phyloP scores from a whole-genome alignment of 2,797 vertebrate genomes.

The Tachyglossus aculeatus region DNA sequence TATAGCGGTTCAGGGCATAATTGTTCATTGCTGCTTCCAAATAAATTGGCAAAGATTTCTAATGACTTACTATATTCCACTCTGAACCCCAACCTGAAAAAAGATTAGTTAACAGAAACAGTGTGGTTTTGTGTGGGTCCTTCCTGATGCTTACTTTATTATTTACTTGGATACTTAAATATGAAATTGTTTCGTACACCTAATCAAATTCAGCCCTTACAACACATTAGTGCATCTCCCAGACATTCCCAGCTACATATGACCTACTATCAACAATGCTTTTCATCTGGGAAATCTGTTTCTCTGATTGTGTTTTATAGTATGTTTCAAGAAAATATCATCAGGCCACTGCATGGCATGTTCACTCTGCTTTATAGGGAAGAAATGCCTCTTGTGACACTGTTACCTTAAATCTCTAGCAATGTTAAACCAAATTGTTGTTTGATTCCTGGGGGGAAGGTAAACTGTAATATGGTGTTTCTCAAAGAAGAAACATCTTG shows the following conservation, averaged over 20 bases:
- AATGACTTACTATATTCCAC: neutral
- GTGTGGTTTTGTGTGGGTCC: neutral
- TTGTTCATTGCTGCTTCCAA: neutral
- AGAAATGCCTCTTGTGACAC: constrained; percentile 49
- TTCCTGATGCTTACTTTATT: no score
- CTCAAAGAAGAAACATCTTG: constrained; percentile 68
- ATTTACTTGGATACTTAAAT: neutral
- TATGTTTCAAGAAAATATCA: neutral
- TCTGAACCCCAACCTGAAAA: neutral
- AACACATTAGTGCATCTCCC: no score
- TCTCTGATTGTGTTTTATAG: neutral
- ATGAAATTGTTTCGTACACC: neutral
- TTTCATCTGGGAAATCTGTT: neutral
- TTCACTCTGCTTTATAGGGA: constrained; percentile 12
- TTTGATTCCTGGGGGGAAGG: constrained; percentile 55
- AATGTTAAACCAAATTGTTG: constrained; percentile 61
- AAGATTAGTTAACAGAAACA: neutral
- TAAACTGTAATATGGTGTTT: constrained; percentile 61
- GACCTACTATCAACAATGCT: no score
- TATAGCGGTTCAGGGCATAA: neutral
- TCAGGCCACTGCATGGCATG: neutral
- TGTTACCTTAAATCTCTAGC: constrained; percentile 56
- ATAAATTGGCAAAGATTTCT: neutral
- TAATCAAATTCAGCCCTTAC: no score
- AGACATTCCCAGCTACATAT: no score